phyloP scores from a whole-genome alignment of 2,113 vertebrate genomes.

The Mirounga angustirostris region DNA sequence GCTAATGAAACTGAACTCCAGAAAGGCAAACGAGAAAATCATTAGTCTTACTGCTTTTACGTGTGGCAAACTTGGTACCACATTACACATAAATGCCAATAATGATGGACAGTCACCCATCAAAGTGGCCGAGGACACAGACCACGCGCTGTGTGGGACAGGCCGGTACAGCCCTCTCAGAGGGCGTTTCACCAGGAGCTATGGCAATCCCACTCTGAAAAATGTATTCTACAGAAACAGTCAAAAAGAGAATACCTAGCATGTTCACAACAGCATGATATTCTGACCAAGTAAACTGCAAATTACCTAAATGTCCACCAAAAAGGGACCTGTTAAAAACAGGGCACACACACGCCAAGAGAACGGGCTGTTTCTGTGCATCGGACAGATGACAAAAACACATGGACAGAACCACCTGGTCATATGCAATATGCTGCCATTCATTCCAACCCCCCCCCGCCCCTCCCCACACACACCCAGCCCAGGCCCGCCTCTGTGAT shows the following conservation, averaged over 20 bases:
- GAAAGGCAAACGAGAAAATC: neutral
- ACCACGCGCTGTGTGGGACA: rapidly evolving
- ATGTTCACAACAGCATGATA: rapidly evolving
- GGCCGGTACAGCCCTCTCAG: rapidly evolving
- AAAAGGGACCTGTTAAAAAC: neutral
- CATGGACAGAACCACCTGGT: too few species aligned
- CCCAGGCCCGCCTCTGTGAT: neutral
- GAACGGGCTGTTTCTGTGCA: rapidly evolving
- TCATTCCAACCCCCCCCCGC: rapidly evolving
- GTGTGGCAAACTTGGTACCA: neutral
- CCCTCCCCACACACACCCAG: too few species aligned
- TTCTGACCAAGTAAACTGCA: neutral
- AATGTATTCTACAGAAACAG: neutral
- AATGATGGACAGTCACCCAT: rapidly evolving
- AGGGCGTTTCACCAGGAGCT: rapidly evolving
- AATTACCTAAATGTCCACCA: neutral
- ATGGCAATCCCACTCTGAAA: rapidly evolving
- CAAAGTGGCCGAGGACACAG: rapidly evolving
- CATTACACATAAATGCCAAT: rapidly evolving
- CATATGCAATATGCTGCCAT: rapidly evolving
- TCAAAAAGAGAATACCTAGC: neutral
- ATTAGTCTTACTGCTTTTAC: rapidly evolving
- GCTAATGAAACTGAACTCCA: neutral
- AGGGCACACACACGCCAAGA: too few species aligned
- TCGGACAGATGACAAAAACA: rapidly evolving